phyloP scores from a whole-genome alignment of 2,113 vertebrate genomes.

The Eira barbara region DNA sequence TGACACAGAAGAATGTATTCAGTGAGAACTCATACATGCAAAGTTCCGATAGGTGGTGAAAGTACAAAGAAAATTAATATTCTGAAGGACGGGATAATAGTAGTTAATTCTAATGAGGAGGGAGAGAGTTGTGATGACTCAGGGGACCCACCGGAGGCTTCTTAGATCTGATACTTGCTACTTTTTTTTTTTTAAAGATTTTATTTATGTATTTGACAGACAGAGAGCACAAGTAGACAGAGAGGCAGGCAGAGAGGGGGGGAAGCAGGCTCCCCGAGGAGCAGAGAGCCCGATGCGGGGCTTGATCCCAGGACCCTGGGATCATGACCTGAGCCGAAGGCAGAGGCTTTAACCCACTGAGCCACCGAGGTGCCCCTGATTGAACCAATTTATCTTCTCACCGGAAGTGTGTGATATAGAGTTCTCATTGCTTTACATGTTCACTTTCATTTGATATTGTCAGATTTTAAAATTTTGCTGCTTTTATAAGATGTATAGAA shows the following conservation, averaged over 20 bases:
- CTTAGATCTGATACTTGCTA: neutral
- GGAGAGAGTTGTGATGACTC: neutral
- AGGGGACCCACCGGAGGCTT: neutral
- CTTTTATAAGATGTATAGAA: neutral
- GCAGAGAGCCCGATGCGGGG: no score
- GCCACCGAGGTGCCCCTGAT: no score
- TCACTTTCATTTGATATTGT: neutral
- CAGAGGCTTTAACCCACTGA: no score
- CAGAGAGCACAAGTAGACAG: no score
- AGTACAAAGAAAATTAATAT: neutral
- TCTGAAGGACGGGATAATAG: neutral
- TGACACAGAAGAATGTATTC: neutral
- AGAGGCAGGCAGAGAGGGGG: no score
- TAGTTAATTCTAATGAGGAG: neutral
- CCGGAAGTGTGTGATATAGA: neutral
- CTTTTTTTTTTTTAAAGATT: neutral
- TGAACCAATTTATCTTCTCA: neutral
- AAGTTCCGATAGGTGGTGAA: neutral
- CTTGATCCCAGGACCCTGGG: no score
- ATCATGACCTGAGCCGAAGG: no score
- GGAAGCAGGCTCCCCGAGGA: accelerated
- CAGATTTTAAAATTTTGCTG: neutral
- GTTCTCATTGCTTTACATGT: neutral
- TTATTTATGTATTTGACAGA: no score
- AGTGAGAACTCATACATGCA: neutral